Base-by-base conservation (phyloP, 2,797 vertebrate genomes). In the Sebastes taczanowskii region DNA sequence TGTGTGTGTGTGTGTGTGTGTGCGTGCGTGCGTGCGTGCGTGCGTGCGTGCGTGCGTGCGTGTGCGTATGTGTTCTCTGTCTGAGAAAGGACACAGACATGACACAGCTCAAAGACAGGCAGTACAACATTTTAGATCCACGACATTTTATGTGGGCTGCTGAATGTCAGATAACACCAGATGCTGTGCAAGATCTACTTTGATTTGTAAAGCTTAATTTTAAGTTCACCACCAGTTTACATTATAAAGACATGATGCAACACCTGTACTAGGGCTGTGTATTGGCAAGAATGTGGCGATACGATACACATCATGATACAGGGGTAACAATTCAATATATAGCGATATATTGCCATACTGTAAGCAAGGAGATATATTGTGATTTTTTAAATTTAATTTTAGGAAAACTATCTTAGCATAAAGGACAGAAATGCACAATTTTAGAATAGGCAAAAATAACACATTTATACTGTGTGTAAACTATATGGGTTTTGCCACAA, bases 71-170 rank as follows among this genome's bases (percentile, higher is more conserved):
- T 14, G 11, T 38, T 38, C 35, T 69, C 49, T 42, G 32, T n/a
- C 30, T 27, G 11, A 69, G 34, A 30, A 52, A 67, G 22, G 58
- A 71, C 75, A 69, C 7, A 30, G 29, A 60, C 46, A 71, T 74
- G 59, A 78, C 60, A 75, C 55, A 58, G 71, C 77, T 68, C 22
- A 14, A 74, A 58, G 34, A 81, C 27, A 2, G 46, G 22, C 25
- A 32, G 63, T 42, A 46, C 65, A 55, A 4, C 49, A 65, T 56
- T 65, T 78, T 16, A 49, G 25, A 49, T 73, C 14, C 13, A 70
- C 34, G 20, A 72, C 38, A 14, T 7, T 71, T 66, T 35, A 30
- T 61, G 2, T 70, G 16, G 22, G 38, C 16, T 32, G 6, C 22
- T 49, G 11, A 18, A 46, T 56, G 49, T 75, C 25, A 73, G 10